phyloP scores from a whole-genome alignment of 64 coral and sea anemone species.

The Orbicella faveolata region DNA sequence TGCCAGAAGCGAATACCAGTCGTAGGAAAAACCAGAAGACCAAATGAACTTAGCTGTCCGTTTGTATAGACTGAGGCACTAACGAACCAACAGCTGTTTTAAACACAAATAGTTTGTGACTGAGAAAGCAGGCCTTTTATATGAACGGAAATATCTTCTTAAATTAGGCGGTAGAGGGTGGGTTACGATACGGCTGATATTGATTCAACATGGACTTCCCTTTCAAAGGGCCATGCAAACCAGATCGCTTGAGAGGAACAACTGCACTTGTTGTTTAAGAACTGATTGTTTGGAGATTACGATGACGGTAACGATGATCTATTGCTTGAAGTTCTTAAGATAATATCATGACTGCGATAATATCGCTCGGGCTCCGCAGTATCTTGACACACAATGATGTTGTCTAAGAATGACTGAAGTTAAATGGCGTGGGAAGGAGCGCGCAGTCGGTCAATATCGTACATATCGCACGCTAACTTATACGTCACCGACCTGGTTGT shows the following conservation, averaged over 20 bases:
- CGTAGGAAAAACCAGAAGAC: not conserved
- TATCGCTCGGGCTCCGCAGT: conserved; percentile 19
- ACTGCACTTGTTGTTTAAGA: conserved; percentile 40
- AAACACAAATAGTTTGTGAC: not conserved
- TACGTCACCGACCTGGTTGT: conserved; percentile 47
- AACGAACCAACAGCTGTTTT: not conserved
- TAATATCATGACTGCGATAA: conserved; percentile 21
- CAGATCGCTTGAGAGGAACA: not conserved
- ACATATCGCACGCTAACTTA: conserved; percentile 46
- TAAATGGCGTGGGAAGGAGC: conserved; percentile 46
- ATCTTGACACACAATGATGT: conserved; percentile 9
- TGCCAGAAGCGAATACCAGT: not conserved
- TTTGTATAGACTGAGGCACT: not conserved
- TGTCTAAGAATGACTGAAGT: conserved; percentile 8
- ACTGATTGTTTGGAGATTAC: conserved; percentile 45
- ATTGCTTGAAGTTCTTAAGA: conserved; percentile 44
- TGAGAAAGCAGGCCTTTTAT: conserved; percentile 6
- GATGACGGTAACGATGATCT: conserved; percentile 41
- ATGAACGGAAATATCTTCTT: conserved; percentile 28
- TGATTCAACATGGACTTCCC: conserved; percentile 52
- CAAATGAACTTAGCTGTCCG: not conserved
- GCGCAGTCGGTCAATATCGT: conserved; percentile 6
- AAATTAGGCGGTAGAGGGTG: conserved; percentile 17
- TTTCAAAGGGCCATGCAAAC: conserved; percentile 24
- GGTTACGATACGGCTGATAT: conserved; percentile 33